Base-by-base conservation (phyloP, 2,113 vertebrate species). In the human region DNA sequence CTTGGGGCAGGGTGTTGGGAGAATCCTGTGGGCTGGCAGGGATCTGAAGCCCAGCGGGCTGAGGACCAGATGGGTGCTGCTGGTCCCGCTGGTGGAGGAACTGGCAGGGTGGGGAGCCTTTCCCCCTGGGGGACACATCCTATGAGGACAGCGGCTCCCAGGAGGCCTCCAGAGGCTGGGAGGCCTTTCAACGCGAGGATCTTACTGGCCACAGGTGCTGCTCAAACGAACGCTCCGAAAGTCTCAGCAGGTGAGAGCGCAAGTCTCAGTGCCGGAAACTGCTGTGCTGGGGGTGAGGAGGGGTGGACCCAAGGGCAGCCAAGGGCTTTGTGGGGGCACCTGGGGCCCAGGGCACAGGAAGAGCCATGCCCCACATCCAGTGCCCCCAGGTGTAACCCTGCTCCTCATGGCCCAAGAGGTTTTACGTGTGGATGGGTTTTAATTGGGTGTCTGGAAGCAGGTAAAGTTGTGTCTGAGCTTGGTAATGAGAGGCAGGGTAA, bases 401-500 rank as follows among this genome's bases (percentile, higher is more conserved):
- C 6, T 48, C 25, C 43, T 30, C 43, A 1, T 16, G 27, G 43
- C 13, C 27, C 4, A 14, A 17, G 4, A 16, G 27, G 40, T 8
- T 16, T 14, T 3, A 4, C 17, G 43, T 2, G 8, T 76, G 25
- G 73, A 9, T 7, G 12, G 2, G 38, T 6, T 27, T 27, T 45
- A 27, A 22, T 2, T 12, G 35, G 13, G 14, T 4, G 3, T 27
- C 10, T 5, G 38, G 25, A 12, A 8, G 50, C 25, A 35, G 83
- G 30, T 4, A 5, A 22, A 23, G 17, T 9, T 17, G 32, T 11
- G 25, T 75, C n/a, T 5, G 35, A 66, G 3, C 8, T 8, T 2
- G 8, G 23, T 38, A 3, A 4, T 0, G 3, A 0, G 13, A 59
- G 61, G 27, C 8, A 1, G 25, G 16, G 45, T 8, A 35, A 11